phyloP scores from a whole-genome alignment of 2,888 invertebrate genomes.

The Metellina segmentata region DNA sequence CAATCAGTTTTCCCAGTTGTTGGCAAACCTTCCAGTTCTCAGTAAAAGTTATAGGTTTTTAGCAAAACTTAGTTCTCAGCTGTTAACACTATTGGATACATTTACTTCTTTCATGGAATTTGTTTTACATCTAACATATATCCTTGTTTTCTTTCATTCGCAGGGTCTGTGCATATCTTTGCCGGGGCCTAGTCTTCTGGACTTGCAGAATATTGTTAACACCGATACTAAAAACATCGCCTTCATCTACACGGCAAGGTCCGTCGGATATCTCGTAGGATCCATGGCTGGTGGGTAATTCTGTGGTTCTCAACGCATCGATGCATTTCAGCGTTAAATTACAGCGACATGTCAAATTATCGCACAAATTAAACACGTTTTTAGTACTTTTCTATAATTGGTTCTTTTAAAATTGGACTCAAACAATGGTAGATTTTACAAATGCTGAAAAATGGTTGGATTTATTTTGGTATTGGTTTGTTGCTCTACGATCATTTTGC shows the following conservation, averaged over 20 bases:
- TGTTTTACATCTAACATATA: no score
- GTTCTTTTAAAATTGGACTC: no score
- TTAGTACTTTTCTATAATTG: no score
- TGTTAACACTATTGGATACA: not conserved
- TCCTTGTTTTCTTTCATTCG: not conserved
- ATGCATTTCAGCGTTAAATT: not conserved
- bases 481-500: no score
- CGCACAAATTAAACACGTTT: not conserved
- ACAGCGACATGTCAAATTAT: no score
- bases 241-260: conserved; percentile 74
- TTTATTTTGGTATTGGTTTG: no score
- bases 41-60: no score
- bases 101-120: not conserved
- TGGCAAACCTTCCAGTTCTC: no score
- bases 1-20: no score
- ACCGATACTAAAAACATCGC: conserved; percentile 65
- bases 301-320: not conserved
- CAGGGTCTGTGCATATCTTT: conserved; percentile 73
- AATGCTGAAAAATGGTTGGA: no score
- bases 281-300: conserved; percentile 62
- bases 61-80: no score
- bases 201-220: conserved; percentile 57
- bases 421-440: no score
- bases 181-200: conserved; percentile 73
- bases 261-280: conserved; percentile 71